phyloP scores from a whole-genome alignment of 2,888 invertebrate species.

The Volucella bombylans region DNA sequence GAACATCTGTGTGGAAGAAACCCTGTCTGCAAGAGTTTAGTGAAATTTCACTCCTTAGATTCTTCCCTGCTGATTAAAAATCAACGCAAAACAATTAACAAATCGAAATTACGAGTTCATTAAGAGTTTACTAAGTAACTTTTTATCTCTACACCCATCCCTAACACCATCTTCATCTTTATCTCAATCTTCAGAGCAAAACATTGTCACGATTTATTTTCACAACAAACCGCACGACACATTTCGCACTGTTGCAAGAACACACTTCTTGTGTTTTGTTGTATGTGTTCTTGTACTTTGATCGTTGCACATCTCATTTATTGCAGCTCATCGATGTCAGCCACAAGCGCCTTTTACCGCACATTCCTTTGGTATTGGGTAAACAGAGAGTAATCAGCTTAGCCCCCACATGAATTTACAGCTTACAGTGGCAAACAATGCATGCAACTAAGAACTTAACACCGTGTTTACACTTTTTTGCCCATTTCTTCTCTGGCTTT shows the following conservation, averaged over 20 bases:
- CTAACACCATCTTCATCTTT: neutral
- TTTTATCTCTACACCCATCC: neutral
- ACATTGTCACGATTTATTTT: conserved; percentile 10
- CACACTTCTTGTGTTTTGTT: neutral
- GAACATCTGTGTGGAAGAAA: too few relatives aligned
- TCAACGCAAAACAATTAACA: neutral
- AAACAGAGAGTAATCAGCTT: neutral
- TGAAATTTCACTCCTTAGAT: too few relatives aligned
- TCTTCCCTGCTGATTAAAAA: neutral
- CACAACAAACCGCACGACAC: conserved; percentile 6
- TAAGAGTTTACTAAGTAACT: neutral
- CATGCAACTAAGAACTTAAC: conserved; percentile 67
- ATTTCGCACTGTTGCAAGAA: neutral
- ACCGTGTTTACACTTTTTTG: conserved; percentile 38
- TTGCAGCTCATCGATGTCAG: conserved; percentile 16
- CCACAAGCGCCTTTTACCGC: neutral
- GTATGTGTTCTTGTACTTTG: neutral
- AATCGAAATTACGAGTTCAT: neutral
- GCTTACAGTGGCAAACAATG: conserved; percentile 65
- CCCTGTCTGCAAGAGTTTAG: too few relatives aligned
- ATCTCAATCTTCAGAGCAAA: neutral
- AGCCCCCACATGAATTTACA: conserved; percentile 44
- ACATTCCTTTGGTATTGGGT: neutral
- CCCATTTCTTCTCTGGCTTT: conserved; percentile 21
- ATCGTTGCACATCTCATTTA: conserved; percentile 20